A percentile compares a stretch with the other conserved stretches of the same genome.
Evolutionary conservation across 2,888 invertebrate species (phyloP).

Genomic region (Noctuana brunneofusca): DNA sequence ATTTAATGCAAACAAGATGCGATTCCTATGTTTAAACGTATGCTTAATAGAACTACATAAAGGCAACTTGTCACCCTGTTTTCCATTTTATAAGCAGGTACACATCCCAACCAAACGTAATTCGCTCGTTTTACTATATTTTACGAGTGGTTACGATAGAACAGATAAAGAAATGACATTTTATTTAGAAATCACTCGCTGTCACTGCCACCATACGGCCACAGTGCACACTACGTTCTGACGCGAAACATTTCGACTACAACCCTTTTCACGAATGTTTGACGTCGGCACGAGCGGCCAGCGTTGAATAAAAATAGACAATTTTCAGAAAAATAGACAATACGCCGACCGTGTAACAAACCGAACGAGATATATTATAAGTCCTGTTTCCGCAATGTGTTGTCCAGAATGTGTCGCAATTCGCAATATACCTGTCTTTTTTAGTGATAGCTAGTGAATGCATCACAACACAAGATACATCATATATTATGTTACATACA

Average conservation of each 20-base stretch:
- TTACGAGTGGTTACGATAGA: no score
- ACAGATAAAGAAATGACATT: no score
- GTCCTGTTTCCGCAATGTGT: background rate
- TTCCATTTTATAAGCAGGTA: no score
- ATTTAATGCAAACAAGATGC: no score
- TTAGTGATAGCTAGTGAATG: no score
- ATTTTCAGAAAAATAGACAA: constrained; percentile 1
- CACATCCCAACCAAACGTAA: no score
- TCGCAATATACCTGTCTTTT: background rate
- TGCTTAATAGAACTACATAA: no score
- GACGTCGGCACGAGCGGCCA: constrained; percentile 32
- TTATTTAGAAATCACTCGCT: background rate
- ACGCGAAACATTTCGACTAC: constrained; percentile 1
- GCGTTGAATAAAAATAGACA: constrained; percentile 11
- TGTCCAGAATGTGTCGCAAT: background rate
- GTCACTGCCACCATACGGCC: background rate
- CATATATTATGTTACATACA: no score
- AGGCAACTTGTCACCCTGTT: no score
- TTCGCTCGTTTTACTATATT: no score
- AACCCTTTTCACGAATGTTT: constrained; percentile 39
- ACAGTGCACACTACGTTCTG: background rate
- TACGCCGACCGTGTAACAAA: background rate
- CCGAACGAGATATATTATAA: background rate
- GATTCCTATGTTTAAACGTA: no score
- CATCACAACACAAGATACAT: no score